Base-by-base conservation (phyloP, 2,113 vertebrate species). In the Prionailurus viverrinus region DNA sequence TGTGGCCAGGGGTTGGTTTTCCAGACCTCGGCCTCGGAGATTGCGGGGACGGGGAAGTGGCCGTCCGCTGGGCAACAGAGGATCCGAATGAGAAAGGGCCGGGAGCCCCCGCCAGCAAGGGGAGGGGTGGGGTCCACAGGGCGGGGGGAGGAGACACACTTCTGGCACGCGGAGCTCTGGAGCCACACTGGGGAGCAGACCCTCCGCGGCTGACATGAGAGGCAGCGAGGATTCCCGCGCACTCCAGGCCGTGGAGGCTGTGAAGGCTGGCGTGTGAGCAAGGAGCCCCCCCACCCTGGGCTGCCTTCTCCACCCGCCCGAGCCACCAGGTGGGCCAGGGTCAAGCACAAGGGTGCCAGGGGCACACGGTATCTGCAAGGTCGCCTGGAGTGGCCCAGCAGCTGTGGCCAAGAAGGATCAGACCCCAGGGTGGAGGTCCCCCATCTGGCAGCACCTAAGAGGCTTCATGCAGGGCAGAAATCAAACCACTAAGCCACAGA, bases 231-330 rank as follows among this genome's bases (percentile, higher is more conserved):
- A 13, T 1, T 11, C 9, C 33, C 6, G 0, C 36, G 3, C 2
- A 0, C 55, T 0, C 2, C 3, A 0, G 2, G 12, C 11, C 10
- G 4, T 0, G 0, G 5, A 10, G 0, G 1, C 25, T 10, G 51
- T 16, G 1, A 11, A 0, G 29, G 21, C 15, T 0, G 8, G 14
- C 51, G 5, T 0, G 6, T 61, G 1, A 3, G 74, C 19, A 5
- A 11, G 73, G 6, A 9, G 21, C 15, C 65, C 65, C 29, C 29
- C 23, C 51, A 7, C 14, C 31, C 13, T 13, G 11, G 36, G 3
- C 33, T 9, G 8, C 16, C 3, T 0, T 5, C 51, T 48, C 16
- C 33, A 69, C 21, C 23, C 4, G 0, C 93, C 48, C 0, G 0
- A 36, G 39, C 73, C 8, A 33, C 18, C 81, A 31, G 13, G 8